These are phyloP conservation scores for Cosmorhoe ocellata DNA, from an alignment of 2,888 invertebrate genomes.

Conservation along the genomic window DNA sequence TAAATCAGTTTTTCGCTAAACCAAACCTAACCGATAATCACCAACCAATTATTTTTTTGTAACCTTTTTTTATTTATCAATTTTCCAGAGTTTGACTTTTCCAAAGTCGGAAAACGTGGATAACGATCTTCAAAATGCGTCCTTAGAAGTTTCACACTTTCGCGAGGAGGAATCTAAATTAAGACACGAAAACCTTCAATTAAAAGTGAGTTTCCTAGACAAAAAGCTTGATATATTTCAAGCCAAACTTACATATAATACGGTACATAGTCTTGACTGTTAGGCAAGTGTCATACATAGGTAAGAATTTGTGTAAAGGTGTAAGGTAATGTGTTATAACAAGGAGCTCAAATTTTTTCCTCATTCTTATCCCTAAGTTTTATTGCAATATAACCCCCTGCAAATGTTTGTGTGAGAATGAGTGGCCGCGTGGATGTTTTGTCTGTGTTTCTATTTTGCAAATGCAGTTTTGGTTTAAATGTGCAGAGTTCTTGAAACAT, in stretches of 20 bases:
- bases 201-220: constrained; percentile 85
- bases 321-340: not conserved
- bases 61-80: constrained; percentile 33
- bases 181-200: constrained; percentile 92
- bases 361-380: not conserved
- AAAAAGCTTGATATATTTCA: constrained; percentile 17
- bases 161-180: constrained; percentile 90
- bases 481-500: not conserved
- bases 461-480: constrained; percentile 5
- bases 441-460: constrained; percentile 1
- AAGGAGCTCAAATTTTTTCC: not conserved
- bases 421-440: not conserved
- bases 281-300: not conserved
- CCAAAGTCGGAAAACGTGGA: constrained; percentile 69
- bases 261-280: constrained; percentile 1
- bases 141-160: constrained; percentile 88
- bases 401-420: constrained; percentile 4
- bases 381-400: not conserved
- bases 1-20: constrained; percentile 1
- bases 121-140: constrained; percentile 84
- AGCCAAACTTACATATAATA: not conserved
- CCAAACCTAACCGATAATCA: constrained; percentile 5
- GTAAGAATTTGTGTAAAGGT: not conserved
- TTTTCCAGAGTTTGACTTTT: constrained; percentile 64
- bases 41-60: constrained; percentile 42